Evolutionary conservation across 2,797 vertebrate genomes (phyloP), one percentile per base, ranked within the genome.

Genomic region (Xiphorhynchus erythropygius): DNA sequence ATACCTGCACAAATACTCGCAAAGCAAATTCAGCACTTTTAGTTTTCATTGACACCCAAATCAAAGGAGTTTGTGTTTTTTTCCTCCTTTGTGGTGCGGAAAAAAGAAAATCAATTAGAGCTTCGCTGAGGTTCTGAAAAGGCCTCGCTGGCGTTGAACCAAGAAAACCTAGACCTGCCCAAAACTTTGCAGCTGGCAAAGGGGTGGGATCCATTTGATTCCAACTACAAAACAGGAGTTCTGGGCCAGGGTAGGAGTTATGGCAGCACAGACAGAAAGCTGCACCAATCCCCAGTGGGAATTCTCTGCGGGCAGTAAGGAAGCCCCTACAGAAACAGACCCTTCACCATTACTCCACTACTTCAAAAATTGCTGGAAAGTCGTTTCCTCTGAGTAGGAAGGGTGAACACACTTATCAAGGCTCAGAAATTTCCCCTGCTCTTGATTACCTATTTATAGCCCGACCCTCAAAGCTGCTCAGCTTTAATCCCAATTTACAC

Each of bases 21-120:
- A 55, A 80, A 78, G 49, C 18, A 57, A 80, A 76, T 79, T 69
- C 80, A 63, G 84, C 76, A 65, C 27, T 95, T 95, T 50, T 10
- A 27, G 32, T 68, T 90, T 69, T 49, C 69, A 53, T 60, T 76
- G 64, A 81, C 11, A 65, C 30, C 25, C 64, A 57, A 90, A 79
- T 86, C 70, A 91, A 93, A 83, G 59, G 41, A 76, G 27, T 84
- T 79, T 53, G 18, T 53, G 33, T 8, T 85, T 76, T 73, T 44
- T 73, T 62, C 60, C 52, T 79, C 22, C 71, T 91, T 55, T 78
- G 56, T 70, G 55, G 53, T 53, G 67, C 0, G 0, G 46, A 90
- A 84, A 68, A 91, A 85, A 62, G 50, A 65, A 92, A 93, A 88
- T 89, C 82, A 95, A 81, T 93, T 79, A 91, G 65, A 90, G 27